Percentiles rank a stretch among this genome's conserved stretches.
Evolutionary conservation across 2,888 invertebrate genomes (phyloP).

Genomic region (Euzophera pinguis): DNA sequence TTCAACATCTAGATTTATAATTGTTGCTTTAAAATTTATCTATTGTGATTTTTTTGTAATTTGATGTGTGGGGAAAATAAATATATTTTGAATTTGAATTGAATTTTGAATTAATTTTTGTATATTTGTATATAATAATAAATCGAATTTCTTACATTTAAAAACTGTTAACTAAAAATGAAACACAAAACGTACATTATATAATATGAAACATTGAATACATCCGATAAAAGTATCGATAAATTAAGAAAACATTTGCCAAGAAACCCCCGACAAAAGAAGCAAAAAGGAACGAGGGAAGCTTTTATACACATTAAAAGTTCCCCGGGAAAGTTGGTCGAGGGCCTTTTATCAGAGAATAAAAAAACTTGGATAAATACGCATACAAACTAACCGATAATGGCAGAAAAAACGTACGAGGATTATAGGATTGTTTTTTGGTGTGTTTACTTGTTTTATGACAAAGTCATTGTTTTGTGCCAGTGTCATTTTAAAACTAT

Average conservation of each 20-base stretch:
- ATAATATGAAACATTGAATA: conserved; percentile 13
- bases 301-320: conserved; percentile 59
- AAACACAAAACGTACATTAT: conserved; percentile 1
- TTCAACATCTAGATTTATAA: too few relatives aligned
- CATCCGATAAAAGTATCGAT: conserved; percentile 18
- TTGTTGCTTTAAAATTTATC: too few relatives aligned
- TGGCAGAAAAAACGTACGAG: conserved; percentile 18
- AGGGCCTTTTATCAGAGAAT: conserved; percentile 37
- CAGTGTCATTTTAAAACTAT: too few relatives aligned
- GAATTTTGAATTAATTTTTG: too few relatives aligned
- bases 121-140: too few relatives aligned
- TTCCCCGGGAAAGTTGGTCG: conserved; percentile 38
- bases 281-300: conserved; percentile 32
- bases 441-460: too few relatives aligned
- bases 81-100: too few relatives aligned
- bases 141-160: too few relatives aligned
- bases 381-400: conserved; percentile 32
- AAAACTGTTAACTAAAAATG: not conserved
- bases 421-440: conserved; percentile 1
- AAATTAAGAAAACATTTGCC: conserved; percentile 26
- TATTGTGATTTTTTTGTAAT: too few relatives aligned
- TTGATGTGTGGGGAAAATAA: too few relatives aligned
- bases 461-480: too few relatives aligned
- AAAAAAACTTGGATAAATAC: conserved; percentile 37
- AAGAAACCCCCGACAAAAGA: conserved; percentile 29